Evolutionary conservation across 1,140 invertebrate species (phyloP).

Genomic region (Eurosta solidaginis): DNA sequence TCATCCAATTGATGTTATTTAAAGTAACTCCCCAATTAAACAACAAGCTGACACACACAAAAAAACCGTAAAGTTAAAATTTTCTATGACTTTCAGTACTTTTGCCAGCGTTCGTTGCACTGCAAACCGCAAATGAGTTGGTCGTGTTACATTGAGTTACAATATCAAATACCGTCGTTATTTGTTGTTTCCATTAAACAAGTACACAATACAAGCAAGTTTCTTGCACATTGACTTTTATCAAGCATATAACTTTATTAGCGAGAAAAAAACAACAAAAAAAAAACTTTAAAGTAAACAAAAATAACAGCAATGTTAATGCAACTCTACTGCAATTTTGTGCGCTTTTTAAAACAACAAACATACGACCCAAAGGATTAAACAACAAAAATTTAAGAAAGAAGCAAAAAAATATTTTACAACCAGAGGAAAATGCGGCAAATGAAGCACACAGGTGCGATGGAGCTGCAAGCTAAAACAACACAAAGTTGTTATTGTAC

Average conservation of each 20-base stretch:
- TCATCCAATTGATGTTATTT: too few relatives aligned
- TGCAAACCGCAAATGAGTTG: constrained; percentile 20
- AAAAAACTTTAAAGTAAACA: background rate
- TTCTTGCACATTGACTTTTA: background rate
- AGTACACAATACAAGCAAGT: background rate
- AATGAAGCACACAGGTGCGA: background rate
- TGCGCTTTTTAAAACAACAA: constrained; percentile 15
- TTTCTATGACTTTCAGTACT: constrained; percentile 16
- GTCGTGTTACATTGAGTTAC: background rate
- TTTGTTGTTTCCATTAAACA: background rate
- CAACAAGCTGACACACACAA: background rate
- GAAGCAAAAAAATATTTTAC: too few relatives aligned
- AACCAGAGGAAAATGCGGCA: too few relatives aligned
- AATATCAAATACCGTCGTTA: background rate
- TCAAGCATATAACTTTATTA: background rate
- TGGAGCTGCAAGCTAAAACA: background rate
- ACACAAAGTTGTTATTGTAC: background rate
- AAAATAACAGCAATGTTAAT: background rate
- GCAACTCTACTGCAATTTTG: constrained; percentile 15
- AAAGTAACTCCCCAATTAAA: background rate
- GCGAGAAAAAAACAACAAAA: background rate
- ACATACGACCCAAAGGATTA: constrained; percentile 3
- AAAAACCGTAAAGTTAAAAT: background rate
- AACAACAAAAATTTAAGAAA: background rate
- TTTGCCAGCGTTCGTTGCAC: background rate